Evolutionary conservation across 1,140 invertebrate genomes (phyloP).

Genomic region (Luehdorfia chinensis): DNA sequence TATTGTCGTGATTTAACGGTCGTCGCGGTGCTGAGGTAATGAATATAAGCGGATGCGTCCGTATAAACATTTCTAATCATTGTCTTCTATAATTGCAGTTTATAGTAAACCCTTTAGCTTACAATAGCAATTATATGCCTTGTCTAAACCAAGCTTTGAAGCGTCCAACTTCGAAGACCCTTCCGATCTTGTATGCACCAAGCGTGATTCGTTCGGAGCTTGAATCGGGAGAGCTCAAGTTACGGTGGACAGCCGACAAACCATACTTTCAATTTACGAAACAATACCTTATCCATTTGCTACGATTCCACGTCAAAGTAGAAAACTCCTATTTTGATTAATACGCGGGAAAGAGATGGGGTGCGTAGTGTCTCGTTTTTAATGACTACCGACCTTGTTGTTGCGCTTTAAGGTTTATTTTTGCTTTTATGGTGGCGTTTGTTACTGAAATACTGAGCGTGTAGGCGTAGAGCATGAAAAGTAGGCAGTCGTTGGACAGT

Average conservation of each 20-base stretch:
- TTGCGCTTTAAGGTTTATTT: conserved; percentile 42
- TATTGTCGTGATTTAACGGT: conserved; percentile 19
- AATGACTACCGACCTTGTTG: conserved; percentile 38
- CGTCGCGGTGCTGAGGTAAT: conserved; percentile 36
- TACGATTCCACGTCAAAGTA: conserved; percentile 74
- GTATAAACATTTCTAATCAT: conserved; percentile 68
- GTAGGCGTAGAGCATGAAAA: conserved; percentile 74
- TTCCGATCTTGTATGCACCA: conserved; percentile 30
- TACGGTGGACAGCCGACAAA: conserved; percentile 47
- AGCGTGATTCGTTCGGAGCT: conserved; percentile 19
- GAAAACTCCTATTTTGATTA: conserved; percentile 75
- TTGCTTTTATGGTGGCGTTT: conserved; percentile 30
- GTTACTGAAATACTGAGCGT: conserved; percentile 68
- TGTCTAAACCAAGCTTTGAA: conserved; percentile 63
- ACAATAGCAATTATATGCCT: conserved; percentile 68
- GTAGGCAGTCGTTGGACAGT: conserved; percentile 70
- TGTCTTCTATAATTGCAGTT: conserved; percentile 67
- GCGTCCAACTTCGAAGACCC: conserved; percentile 39
- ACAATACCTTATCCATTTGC: conserved; percentile 76
- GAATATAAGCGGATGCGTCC: conserved; percentile 52
- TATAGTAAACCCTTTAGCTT: conserved; percentile 71
- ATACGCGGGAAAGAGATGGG: conserved; percentile 73
- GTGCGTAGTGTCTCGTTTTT: conserved; percentile 35
- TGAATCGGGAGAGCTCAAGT: conserved; percentile 37
- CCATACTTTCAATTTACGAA: conserved; percentile 75